phyloP scores from a whole-genome alignment of 2,797 vertebrate species.

The Crenuchus spilurus region DNA sequence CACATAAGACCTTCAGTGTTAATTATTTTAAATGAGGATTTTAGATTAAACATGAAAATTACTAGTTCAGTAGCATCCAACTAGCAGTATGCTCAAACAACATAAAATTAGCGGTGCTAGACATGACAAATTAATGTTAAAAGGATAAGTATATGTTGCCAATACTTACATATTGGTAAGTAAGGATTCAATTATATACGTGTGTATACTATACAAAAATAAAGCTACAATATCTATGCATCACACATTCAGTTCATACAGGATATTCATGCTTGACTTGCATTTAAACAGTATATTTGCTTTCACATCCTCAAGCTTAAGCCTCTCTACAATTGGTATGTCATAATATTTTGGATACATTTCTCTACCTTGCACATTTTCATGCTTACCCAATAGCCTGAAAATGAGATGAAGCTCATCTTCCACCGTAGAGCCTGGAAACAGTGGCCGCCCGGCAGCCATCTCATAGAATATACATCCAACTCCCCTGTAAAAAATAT shows the following conservation, averaged over 20 bases:
- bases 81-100: not conserved
- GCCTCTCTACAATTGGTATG: too few species aligned
- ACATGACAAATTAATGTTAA: too few species aligned
- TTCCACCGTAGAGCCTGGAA: constrained; percentile 97
- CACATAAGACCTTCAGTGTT: constrained; percentile 15
- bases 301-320: not conserved
- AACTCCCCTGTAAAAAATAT: constrained; percentile 79
- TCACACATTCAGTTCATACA: not conserved
- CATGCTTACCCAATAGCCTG: constrained; percentile 88
- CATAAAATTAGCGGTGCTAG: too few species aligned
- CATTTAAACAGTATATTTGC: not conserved
- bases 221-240: not conserved
- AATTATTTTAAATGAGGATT: not conserved
- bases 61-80: not conserved
- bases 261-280: not conserved
- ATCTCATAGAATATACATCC: constrained; percentile 99
- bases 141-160: too few species aligned
- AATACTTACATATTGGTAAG: too few species aligned
- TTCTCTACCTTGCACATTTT: not conserved
- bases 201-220: too few species aligned
- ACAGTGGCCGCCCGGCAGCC: constrained; percentile 97
- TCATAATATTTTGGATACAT: not conserved
- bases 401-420: constrained; percentile 98
- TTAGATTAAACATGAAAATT: not conserved
- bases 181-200: too few species aligned